Base-by-base conservation (phyloP, 92 coral and sea anemone genomes). In the Actinernus sp. region DNA sequence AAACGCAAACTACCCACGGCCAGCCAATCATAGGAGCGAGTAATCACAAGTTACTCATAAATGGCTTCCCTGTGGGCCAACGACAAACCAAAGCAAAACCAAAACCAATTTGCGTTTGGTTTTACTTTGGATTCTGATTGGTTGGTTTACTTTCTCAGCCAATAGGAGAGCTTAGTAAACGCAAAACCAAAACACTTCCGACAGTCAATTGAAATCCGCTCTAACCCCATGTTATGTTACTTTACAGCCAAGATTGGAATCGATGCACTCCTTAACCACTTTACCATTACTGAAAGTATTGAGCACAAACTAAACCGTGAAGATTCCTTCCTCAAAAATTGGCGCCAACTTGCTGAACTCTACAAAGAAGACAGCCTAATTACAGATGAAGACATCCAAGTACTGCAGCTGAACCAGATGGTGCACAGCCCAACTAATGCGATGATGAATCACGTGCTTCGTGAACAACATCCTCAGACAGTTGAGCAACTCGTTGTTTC, bases 291-390 rank as follows among this genome's bases (percentile, higher is more conserved):
- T 3, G 77, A 70, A 48, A 55, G 43, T 26, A 70, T 70, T 46
- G 77, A 70, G 58, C 65, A 55, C 47, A 70, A 70, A 39, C 66
- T 70, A 3, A 70, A 70, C 58, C 16, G 77, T 19, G 77, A 70
- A 70, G 77, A 70, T 18, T 52, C 77, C 38, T 70, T 70, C 66
- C 77, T 70, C 13, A 54, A 70, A 30, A 70, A 70, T 66, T 70
- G 77, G 77, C 37, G 77, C 24, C 58, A 55, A 24, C 77, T 70
- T 45, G 77, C 77, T 22, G 45, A 55, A 30, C 38, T 70, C 23
- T 70, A 70, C 57, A 55, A 44, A 46, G 49, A 59, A 11, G 65
- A 55, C 30, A 55, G 66, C 3, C 46, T 70, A 22, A 41, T 70
- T 31, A 24, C 37, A 0, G 77, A 70, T 20, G 77, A 70, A 16